These are phyloP conservation scores for Phoeniculus purpureus DNA, from an alignment of 2,797 vertebrate genomes.

Conservation along the genomic window DNA sequence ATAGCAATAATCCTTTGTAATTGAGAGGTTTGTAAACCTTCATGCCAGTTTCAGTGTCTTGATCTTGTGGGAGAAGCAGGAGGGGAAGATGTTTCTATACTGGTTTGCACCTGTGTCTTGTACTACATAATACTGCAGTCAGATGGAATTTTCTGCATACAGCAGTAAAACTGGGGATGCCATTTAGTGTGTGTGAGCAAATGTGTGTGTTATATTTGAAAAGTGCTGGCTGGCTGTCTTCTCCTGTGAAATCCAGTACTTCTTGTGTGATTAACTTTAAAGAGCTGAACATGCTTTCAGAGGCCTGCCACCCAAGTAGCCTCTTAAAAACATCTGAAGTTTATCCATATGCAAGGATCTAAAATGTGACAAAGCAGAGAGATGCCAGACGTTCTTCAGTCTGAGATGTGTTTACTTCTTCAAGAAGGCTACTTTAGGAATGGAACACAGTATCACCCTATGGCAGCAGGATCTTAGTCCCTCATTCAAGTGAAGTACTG, in stretches of 20 bases:
- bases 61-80: not conserved
- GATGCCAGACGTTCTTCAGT: conserved; percentile 29
- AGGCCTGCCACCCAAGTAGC: not conserved
- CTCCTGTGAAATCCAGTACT: not conserved
- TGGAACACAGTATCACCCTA: not conserved
- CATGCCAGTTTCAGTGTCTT: not conserved
- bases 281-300: not conserved
- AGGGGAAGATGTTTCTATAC: not conserved
- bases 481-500: no score
- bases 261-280: not conserved
- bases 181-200: not conserved
- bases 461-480: not conserved
- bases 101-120: not conserved
- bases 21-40: not conserved
- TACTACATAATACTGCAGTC: not conserved
- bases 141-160: not conserved
- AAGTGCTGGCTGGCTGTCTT: not conserved
- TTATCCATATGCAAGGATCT: not conserved
- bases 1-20: not conserved
- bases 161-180: not conserved
- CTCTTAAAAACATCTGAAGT: not conserved
- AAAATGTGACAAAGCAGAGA: not conserved
- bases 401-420: conserved; percentile 12
- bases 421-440: not conserved
- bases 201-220: not conserved